Conservation (phyloP, 1,140 invertebrate species). For the Galleria mellonella region DNA sequence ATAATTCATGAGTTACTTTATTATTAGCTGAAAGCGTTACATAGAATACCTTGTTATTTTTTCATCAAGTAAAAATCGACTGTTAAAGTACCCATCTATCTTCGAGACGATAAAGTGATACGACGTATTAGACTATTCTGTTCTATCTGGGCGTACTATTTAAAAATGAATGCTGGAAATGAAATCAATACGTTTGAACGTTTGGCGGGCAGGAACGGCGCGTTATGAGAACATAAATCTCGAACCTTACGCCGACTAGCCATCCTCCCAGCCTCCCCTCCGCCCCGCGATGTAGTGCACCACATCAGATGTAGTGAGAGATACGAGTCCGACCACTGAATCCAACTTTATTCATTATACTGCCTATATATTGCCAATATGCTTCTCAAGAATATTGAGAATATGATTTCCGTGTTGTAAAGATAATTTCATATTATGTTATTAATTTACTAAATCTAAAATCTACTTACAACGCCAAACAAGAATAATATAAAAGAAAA, state of each 20-base stretch:
- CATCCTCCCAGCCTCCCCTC: slow-evolving; percentile 12
- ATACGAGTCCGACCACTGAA: slow-evolving; percentile 25
- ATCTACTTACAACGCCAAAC: neutral
- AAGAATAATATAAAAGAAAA: too few relatives aligned
- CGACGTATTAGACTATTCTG: too few relatives aligned
- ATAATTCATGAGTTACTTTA: too few relatives aligned
- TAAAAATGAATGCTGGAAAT: slow-evolving; percentile 57
- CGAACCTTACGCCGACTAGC: slow-evolving; percentile 30
- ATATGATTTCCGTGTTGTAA: too few relatives aligned
- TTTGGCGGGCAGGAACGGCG: slow-evolving; percentile 38
- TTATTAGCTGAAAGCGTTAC: too few relatives aligned
- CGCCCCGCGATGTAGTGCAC: slow-evolving; percentile 26
- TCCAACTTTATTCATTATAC: slow-evolving; percentile 39
- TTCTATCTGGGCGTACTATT: slow-evolving; percentile 15
- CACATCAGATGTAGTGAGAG: slow-evolving; percentile 38
- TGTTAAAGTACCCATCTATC: too few relatives aligned
- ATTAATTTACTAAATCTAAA: too few relatives aligned
- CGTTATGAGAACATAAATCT: slow-evolving; percentile 67
- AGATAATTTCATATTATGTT: too few relatives aligned
- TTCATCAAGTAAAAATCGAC: too few relatives aligned
- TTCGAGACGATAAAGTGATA: too few relatives aligned
- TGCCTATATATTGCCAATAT: slow-evolving; percentile 1
- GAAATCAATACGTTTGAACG: slow-evolving; percentile 60
- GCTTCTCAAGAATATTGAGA: neutral
- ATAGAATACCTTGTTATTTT: slow-evolving; percentile 6